phyloP scores from a whole-genome alignment of 92 coral and sea anemone genomes.

The Phenganax marumi region DNA sequence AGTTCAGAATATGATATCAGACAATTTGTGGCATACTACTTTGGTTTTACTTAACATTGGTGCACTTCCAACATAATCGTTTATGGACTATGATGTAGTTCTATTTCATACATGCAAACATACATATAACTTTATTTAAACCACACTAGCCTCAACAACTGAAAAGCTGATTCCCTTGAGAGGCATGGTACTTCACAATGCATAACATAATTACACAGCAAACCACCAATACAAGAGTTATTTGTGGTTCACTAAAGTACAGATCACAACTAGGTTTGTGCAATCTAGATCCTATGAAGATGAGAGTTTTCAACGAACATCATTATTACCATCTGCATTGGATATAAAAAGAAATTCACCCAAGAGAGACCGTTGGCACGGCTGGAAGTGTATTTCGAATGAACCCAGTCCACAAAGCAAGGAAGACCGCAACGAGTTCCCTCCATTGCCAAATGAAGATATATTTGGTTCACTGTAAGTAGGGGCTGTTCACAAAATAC shows the following conservation, averaged over 20 bases:
- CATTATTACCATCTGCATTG: conserved; percentile 56
- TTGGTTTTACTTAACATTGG: no score
- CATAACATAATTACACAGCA: no score
- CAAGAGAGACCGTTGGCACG: conserved; percentile 5
- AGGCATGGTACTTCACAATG: background rate
- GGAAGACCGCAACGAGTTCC: conserved; percentile 63
- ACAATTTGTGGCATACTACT: no score
- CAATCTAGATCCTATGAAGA: conserved; percentile 15
- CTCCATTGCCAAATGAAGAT: conserved; percentile 65
- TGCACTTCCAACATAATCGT: no score
- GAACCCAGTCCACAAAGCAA: conserved; percentile 22
- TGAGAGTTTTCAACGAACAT: conserved; percentile 50
- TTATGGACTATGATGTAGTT: no score
- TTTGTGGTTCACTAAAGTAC: no score
- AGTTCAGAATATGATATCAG: no score
- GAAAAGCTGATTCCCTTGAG: background rate
- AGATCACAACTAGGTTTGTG: background rate
- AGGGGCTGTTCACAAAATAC: no score
- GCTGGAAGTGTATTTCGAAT: conserved; percentile 33
- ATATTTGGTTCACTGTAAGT: conserved; percentile 50
- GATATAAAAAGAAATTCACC: background rate
- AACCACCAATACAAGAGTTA: no score
- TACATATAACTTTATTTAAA: no score
- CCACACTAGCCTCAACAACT: no score
- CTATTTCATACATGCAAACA: no score